These are phyloP conservation scores for Argyrosomus regius DNA, from an alignment of 2,797 vertebrate species.

Conservation along the genomic window DNA sequence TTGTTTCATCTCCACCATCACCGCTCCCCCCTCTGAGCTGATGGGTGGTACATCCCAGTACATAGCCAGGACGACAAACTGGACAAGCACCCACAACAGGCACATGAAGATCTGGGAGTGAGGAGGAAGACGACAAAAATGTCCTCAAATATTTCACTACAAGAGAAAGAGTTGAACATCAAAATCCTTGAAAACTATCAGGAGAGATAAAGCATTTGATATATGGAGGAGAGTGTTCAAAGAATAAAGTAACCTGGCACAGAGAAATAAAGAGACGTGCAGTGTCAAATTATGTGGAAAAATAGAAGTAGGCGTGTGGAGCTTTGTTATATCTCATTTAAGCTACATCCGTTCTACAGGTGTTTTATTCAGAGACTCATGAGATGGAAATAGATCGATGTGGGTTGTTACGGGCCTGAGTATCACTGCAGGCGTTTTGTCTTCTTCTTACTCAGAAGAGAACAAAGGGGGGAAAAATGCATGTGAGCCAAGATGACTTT, in stretches of 20 bases:
- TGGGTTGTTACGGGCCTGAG: slow-evolving; percentile 51
- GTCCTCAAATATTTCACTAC: background rate
- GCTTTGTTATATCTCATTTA: slow-evolving; percentile 59
- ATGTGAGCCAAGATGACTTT: slow-evolving; percentile 30
- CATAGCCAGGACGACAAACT: slow-evolving; percentile 81
- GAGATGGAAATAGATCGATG: slow-evolving; percentile 62
- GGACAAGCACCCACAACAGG: slow-evolving; percentile 86
- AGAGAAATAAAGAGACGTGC: slow-evolving; percentile 33
- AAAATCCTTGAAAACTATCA: slow-evolving; percentile 18
- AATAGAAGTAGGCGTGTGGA: slow-evolving; percentile 41
- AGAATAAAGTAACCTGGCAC: slow-evolving; percentile 7
- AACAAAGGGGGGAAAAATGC: slow-evolving; percentile 40
- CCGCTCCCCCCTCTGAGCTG: slow-evolving; percentile 55
- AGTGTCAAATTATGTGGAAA: slow-evolving; percentile 55
- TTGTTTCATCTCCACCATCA: slow-evolving; percentile 61
- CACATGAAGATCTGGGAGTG: slow-evolving; percentile 89
- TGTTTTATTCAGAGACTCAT: slow-evolving; percentile 59
- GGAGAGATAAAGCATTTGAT: slow-evolving; percentile 14
- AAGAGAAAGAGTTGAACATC: background rate
- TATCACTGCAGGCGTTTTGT: slow-evolving; percentile 55
- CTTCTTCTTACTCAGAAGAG: slow-evolving; percentile 53
- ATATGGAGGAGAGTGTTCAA: slow-evolving; percentile 6
- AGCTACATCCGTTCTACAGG: slow-evolving; percentile 55
- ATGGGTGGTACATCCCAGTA: slow-evolving; percentile 84
- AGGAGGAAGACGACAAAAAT: background rate